Evolutionary conservation across 2,888 invertebrate genomes (phyloP).

Genomic region (Meteorus cinctellus): DNA sequence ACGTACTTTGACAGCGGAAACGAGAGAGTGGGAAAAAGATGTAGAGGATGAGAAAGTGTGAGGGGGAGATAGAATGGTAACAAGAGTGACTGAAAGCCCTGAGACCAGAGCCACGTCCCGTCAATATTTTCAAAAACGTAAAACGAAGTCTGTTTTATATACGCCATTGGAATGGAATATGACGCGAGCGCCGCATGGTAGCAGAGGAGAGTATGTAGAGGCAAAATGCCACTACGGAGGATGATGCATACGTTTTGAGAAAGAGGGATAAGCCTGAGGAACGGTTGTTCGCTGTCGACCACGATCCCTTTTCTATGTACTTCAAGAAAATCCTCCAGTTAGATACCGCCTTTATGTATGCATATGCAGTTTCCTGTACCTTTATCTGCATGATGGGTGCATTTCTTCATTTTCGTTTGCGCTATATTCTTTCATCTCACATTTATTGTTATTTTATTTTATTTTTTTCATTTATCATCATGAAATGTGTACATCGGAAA

Average conservation of each 20-base stretch:
- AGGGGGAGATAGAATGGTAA: slow-evolving; percentile 16
- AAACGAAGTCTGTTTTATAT: slow-evolving; percentile 56
- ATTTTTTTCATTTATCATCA: slow-evolving; percentile 23
- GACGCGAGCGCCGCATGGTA: slow-evolving; percentile 47
- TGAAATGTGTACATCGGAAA: neutral
- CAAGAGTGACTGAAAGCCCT: slow-evolving; percentile 45
- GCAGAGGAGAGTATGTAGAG: neutral
- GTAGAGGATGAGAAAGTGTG: slow-evolving; percentile 2
- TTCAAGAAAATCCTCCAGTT: slow-evolving; percentile 48
- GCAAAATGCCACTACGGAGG: slow-evolving; percentile 27
- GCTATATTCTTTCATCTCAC: neutral
- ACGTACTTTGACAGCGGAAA: slow-evolving; percentile 46
- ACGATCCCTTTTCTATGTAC: slow-evolving; percentile 43
- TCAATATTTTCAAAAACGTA: slow-evolving; percentile 62
- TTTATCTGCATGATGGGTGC: slow-evolving; percentile 1
- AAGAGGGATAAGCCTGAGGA: slow-evolving; percentile 52
- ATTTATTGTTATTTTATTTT: neutral
- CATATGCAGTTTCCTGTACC: neutral
- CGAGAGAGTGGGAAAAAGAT: slow-evolving; percentile 28
- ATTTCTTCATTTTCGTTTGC: slow-evolving; percentile 26
- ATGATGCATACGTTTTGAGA: slow-evolving; percentile 45
- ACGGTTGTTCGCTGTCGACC: slow-evolving; percentile 43
- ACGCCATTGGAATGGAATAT: slow-evolving; percentile 61
- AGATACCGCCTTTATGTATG: slow-evolving; percentile 44
- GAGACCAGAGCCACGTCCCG: slow-evolving; percentile 58